Conservation (phyloP, 2,113 vertebrate genomes). For the Periophthalmus modestus region DNA sequence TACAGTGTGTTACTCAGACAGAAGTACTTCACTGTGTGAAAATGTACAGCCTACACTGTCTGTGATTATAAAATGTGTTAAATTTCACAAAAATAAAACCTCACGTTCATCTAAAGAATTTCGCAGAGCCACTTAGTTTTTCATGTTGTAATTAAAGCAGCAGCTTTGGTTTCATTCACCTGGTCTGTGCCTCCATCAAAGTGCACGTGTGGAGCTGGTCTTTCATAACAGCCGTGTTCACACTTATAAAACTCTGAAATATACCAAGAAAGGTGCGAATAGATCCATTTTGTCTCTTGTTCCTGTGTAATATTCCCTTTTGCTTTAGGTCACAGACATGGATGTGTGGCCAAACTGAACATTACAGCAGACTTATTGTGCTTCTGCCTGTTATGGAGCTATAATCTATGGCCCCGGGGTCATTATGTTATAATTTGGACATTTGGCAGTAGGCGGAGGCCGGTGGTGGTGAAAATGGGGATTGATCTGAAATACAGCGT, state of each 20-base stretch:
- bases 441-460: no score
- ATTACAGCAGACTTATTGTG: no score
- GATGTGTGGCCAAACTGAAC: not conserved
- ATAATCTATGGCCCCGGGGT: no score
- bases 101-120: no score
- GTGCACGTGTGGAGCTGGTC: slow-evolving; percentile 34
- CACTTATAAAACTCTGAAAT: not conserved
- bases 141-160: not conserved
- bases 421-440: no score
- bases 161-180: slow-evolving; percentile 5
- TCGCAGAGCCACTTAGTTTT: not conserved
- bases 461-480: no score
- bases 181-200: slow-evolving; percentile 40
- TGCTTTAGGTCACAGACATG: not conserved
- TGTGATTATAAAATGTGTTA: no score
- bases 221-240: slow-evolving; percentile 49
- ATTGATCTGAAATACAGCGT: no score
- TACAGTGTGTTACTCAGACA: not conserved
- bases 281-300: not conserved
- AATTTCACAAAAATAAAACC: no score
- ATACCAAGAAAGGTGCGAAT: not conserved
- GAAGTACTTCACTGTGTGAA: not conserved
- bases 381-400: no score
- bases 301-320: not conserved
- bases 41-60: not conserved